These are phyloP conservation scores for Clarias platycephalus DNA, from an alignment of 2,797 vertebrate genomes.

Conservation along the genomic window DNA sequence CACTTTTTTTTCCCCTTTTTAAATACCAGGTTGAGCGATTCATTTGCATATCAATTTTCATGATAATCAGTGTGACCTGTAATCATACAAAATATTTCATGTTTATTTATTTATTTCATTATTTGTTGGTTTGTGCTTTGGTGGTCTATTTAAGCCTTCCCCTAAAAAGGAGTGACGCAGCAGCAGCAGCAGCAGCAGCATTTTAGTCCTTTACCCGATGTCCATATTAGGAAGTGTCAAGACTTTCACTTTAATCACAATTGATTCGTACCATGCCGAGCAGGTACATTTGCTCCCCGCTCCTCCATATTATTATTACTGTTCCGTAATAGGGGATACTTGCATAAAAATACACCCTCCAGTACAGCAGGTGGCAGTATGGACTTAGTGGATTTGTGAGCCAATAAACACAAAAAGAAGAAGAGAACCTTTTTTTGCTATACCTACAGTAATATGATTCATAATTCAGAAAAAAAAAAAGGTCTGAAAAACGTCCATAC, in stretches of 20 bases:
- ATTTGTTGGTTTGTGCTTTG: not conserved
- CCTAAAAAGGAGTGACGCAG: not conserved
- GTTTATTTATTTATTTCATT: not conserved
- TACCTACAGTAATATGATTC: no score
- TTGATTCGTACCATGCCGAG: no score
- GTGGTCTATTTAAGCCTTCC: not conserved
- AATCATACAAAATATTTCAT: not conserved
- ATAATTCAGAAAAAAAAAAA: no score
- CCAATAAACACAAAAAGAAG: no score
- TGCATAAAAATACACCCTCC: no score
- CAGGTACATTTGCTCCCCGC: no score
- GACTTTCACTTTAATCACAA: not conserved
- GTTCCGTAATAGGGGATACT: no score
- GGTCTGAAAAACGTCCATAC: no score
- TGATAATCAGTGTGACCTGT: not conserved
- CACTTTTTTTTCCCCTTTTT: constrained; percentile 3
- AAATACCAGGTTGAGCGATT: constrained; percentile 56
- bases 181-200: not conserved
- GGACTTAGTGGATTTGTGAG: no score
- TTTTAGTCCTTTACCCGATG: not conserved
- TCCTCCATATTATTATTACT: no score
- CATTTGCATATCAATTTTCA: constrained; percentile 18
- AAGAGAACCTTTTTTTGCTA: no score
- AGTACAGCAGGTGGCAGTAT: no score
- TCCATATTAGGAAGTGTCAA: not conserved